Percentiles rank a stretch among this genome's conserved stretches.
These are phyloP conservation scores for Diorhabda sublineata DNA, from an alignment of 1,140 invertebrate species.

Conservation along the genomic window DNA sequence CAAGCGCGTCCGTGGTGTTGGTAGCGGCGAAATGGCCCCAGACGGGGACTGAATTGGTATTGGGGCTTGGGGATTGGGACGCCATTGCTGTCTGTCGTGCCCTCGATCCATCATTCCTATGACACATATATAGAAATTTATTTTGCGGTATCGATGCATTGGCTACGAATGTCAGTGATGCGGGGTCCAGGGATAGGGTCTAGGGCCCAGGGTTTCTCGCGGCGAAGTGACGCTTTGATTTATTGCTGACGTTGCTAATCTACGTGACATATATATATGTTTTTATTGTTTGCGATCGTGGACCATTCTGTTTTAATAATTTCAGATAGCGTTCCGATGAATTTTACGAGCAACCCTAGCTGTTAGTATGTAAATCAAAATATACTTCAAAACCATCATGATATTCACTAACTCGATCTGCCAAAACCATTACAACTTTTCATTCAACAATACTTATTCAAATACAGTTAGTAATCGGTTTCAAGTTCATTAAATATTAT, in stretches of 20 bases:
- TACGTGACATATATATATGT: slow-evolving; percentile 46
- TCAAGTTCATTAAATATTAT: no score
- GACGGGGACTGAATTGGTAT: slow-evolving; percentile 10
- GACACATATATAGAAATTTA: slow-evolving; percentile 45
- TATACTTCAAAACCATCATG: background rate
- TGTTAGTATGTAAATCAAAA: background rate
- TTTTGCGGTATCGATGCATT: slow-evolving; percentile 44
- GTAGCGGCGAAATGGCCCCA: slow-evolving; percentile 5
- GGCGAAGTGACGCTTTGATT: slow-evolving; percentile 46
- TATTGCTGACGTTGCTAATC: slow-evolving; percentile 47
- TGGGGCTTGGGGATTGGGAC: slow-evolving; percentile 16
- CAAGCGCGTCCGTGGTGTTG: background rate
- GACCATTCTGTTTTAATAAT: slow-evolving; percentile 45
- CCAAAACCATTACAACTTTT: no score
- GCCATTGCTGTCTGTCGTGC: slow-evolving; percentile 38
- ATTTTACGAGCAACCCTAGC: slow-evolving; percentile 28
- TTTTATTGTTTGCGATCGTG: slow-evolving; percentile 46
- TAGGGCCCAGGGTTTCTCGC: slow-evolving; percentile 25
- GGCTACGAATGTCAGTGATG: slow-evolving; percentile 21
- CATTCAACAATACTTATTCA: no score
- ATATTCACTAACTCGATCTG: no score
- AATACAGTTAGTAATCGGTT: no score
- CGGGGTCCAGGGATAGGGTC: slow-evolving; percentile 4
- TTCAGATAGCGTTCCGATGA: slow-evolving; percentile 42
- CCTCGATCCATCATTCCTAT: slow-evolving; percentile 42